These are phyloP conservation scores for Petrocephalus schoutedeni DNA, from an alignment of 2,797 vertebrate genomes.

Conservation along the genomic window DNA sequence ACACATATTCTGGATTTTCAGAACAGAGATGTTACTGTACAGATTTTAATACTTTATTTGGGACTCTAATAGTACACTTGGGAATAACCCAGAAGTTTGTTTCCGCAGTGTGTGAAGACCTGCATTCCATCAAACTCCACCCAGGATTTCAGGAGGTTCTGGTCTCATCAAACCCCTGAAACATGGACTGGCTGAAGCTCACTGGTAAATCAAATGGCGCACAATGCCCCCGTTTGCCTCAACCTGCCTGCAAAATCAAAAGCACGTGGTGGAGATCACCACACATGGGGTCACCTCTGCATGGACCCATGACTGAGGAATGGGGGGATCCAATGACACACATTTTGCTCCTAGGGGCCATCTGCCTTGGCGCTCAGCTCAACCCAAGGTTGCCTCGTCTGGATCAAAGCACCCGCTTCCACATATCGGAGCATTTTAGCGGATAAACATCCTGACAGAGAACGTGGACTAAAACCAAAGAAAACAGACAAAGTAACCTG, in stretches of 20 bases:
- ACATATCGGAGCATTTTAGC: not conserved
- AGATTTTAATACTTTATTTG: slow-evolving; percentile 9
- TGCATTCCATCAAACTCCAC: not conserved
- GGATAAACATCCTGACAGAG: slow-evolving; percentile 17
- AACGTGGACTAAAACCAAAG: not conserved
- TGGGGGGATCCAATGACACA: slow-evolving; percentile 19
- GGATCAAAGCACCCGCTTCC: not conserved
- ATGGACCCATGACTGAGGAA: not conserved
- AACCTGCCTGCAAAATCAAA: not conserved
- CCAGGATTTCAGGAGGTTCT: not conserved
- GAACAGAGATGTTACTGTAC: not conserved
- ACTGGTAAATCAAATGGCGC: not conserved
- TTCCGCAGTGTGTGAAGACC: too few species aligned
- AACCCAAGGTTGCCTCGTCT: not conserved
- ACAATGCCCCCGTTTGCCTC: not conserved
- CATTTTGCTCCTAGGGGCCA: not conserved
- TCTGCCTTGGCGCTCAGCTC: not conserved
- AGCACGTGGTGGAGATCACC: not conserved
- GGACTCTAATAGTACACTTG: not conserved
- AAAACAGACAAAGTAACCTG: not conserved
- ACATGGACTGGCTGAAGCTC: not conserved
- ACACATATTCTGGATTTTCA: slow-evolving; percentile 36
- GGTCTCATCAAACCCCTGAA: not conserved
- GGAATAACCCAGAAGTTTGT: not conserved
- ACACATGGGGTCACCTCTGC: not conserved